These are phyloP conservation scores for Mellilla xanthometata DNA, from an alignment of 2,888 invertebrate species.

Conservation along the genomic window DNA sequence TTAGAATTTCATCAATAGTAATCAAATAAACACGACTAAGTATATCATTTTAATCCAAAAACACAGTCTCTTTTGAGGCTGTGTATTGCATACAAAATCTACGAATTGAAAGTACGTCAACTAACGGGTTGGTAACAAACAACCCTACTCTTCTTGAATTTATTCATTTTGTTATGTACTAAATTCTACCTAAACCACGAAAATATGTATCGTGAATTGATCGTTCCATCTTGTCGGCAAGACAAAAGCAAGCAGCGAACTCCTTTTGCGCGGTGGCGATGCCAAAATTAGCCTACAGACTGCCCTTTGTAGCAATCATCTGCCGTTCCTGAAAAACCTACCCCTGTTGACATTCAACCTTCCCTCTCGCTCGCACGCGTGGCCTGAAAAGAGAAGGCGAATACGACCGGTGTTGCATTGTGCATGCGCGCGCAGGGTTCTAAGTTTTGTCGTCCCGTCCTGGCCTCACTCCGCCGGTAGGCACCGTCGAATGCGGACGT, in stretches of 20 bases:
- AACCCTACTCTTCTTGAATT: too few species aligned
- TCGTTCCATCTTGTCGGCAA: too few species aligned
- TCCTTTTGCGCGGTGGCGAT: background rate
- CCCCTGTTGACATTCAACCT: conserved; percentile 49
- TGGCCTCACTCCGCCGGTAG: conserved; percentile 62
- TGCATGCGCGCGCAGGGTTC: conserved; percentile 49
- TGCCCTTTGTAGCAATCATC: conserved; percentile 44
- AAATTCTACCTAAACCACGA: too few species aligned
- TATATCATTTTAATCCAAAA: too few species aligned
- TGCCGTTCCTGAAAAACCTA: conserved; percentile 37
- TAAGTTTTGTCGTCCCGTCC: conserved; percentile 30
- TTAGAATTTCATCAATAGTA: too few species aligned
- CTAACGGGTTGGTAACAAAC: too few species aligned
- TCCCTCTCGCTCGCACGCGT: conserved; percentile 27
- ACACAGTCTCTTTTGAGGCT: too few species aligned
- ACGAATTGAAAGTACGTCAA: too few species aligned
- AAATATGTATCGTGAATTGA: too few species aligned
- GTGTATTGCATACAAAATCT: too few species aligned
- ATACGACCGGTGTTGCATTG: conserved; percentile 24
- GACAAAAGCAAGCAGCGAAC: background rate
- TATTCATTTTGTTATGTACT: too few species aligned
- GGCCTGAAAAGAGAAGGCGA: conserved; percentile 26
- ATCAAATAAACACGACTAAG: too few species aligned
- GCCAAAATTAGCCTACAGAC: conserved; percentile 37
- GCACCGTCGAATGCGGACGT: conserved; percentile 64